Evolutionary conservation across 1,140 invertebrate species (phyloP).

Genomic region (Heliconius hermathena): DNA sequence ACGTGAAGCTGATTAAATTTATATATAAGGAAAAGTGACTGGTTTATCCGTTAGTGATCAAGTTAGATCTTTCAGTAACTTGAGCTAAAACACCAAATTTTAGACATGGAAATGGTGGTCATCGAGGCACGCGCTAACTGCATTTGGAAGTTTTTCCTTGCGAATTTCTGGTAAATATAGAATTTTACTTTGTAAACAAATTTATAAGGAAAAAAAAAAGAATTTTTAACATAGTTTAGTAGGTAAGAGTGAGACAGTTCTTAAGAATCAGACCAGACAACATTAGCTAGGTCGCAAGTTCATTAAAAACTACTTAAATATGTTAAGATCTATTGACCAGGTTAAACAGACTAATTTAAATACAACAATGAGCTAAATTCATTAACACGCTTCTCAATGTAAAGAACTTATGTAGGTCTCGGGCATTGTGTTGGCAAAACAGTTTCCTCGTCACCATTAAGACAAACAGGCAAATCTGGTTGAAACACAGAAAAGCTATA

Average conservation of each 20-base stretch:
- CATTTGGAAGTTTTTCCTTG: neutral
- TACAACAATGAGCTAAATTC: neutral
- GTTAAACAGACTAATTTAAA: slow-evolving; percentile 6
- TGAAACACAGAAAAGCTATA: slow-evolving; percentile 24
- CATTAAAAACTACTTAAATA: too few relatives aligned
- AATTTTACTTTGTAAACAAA: too few relatives aligned
- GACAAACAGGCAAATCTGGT: slow-evolving; percentile 16
- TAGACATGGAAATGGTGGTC: neutral
- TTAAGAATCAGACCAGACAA: too few relatives aligned
- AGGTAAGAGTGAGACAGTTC: too few relatives aligned
- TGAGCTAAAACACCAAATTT: neutral
- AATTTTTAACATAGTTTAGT: too few relatives aligned
- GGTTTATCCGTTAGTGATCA: neutral
- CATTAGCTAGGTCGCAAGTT: too few relatives aligned
- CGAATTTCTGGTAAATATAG: too few relatives aligned
- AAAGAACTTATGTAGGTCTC: neutral
- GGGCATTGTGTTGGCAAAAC: slow-evolving; percentile 18
- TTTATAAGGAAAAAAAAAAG: too few relatives aligned
- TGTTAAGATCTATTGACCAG: neutral
- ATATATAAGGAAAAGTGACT: neutral
- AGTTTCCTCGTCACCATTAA: slow-evolving; percentile 8
- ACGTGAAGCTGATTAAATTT: neutral
- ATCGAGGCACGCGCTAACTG: neutral
- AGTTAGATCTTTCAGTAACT: neutral
- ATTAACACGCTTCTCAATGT: neutral